Conservation (phyloP, 2,113 vertebrate genomes). For the Lasiurus borealis region DNA sequence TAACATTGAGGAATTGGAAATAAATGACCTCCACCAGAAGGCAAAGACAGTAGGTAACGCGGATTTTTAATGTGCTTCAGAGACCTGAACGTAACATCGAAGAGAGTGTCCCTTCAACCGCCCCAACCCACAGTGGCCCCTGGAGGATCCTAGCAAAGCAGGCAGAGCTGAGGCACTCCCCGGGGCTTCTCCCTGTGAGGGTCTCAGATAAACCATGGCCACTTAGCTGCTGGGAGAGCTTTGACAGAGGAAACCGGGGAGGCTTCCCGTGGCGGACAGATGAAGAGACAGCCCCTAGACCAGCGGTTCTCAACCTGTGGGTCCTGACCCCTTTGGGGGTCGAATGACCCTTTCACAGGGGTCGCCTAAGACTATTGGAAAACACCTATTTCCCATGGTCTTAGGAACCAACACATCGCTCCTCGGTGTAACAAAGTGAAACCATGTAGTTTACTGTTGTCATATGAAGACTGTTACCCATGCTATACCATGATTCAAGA, state of each 20-base stretch:
- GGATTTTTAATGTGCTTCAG: not conserved
- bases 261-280: rapidly evolving
- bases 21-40: not conserved
- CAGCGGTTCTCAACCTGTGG: too few species aligned
- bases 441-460: too few species aligned
- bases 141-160: too few species aligned
- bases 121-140: not conserved
- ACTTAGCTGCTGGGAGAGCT: not conserved
- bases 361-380: too few species aligned
- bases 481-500: too few species aligned
- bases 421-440: too few species aligned
- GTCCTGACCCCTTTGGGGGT: too few species aligned
- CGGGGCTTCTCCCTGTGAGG: not conserved
- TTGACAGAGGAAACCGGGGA: not conserved
- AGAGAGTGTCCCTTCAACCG: not conserved
- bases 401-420: too few species aligned
- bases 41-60: not conserved
- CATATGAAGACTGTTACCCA: too few species aligned
- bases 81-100: not conserved
- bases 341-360: too few species aligned
- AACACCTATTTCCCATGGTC: too few species aligned
- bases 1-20: not conserved
- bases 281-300: not conserved
- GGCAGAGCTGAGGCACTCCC: not conserved
- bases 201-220: not conserved